Conservation (phyloP, 1,140 invertebrate species). For the Caerostris extrusa region DNA sequence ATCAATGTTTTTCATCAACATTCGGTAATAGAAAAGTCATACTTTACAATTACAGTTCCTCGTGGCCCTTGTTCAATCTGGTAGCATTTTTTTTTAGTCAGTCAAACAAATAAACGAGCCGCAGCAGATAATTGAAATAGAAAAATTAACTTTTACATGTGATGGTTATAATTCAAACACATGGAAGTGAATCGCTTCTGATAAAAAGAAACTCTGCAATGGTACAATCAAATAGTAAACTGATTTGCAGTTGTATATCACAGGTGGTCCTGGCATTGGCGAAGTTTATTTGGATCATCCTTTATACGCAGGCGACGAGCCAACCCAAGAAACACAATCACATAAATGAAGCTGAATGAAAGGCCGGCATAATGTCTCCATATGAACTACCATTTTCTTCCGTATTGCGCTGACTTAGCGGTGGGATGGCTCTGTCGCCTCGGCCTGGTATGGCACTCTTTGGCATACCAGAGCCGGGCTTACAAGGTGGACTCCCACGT, state of each 20-base stretch:
- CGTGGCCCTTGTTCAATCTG: conserved; percentile 53
- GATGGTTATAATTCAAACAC: conserved; percentile 39
- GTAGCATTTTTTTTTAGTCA: neutral
- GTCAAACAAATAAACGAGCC: neutral
- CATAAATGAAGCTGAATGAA: conserved; percentile 59
- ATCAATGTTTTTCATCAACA: conserved; percentile 36
- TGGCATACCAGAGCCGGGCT: neutral
- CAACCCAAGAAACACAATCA: conserved; percentile 52
- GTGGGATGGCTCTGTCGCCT: neutral
- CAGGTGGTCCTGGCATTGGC: conserved; percentile 56
- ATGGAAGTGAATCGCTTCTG: conserved; percentile 42
- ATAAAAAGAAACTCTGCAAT: conserved; percentile 55
- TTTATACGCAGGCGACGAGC: neutral
- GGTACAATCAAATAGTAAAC: conserved; percentile 58
- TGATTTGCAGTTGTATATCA: conserved; percentile 70
- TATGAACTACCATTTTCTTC: conserved; percentile 65
- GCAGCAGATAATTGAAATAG: conserved; percentile 38
- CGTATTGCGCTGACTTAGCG: conserved; percentile 66
- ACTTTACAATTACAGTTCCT: conserved; percentile 32
- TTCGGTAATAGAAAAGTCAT: conserved; percentile 53
- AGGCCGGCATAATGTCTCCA: conserved; percentile 72
- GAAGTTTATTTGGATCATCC: neutral
- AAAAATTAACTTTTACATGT: conserved; percentile 60
- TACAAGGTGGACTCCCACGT: conserved; percentile 24
- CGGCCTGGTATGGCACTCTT: neutral